Evolutionary conservation across 2,797 vertebrate species (phyloP).

Genomic region (Agapornis canus): DNA sequence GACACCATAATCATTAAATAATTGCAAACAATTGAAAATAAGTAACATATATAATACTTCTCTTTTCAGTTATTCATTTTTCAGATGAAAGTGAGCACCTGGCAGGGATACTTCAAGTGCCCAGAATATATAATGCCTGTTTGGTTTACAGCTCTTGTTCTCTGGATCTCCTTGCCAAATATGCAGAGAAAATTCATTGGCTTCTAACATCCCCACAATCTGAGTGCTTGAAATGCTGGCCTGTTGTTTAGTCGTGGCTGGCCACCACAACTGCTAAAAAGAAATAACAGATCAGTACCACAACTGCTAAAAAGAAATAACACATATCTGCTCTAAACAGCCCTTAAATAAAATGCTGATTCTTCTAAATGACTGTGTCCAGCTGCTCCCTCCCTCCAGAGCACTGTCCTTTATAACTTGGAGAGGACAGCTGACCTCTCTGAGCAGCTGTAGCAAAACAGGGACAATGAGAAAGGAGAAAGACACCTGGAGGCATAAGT

Average conservation of each 20-base stretch:
- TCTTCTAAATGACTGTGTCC: not conserved
- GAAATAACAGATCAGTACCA: not conserved
- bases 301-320: not conserved
- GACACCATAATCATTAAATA: slow-evolving; percentile 1
- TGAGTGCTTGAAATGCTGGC: not conserved
- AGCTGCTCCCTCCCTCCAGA: not conserved
- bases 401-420: not conserved
- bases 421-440: not conserved
- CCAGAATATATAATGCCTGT: not conserved
- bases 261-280: not conserved
- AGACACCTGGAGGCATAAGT: not conserved
- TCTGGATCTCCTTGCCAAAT: slow-evolving; percentile 17
- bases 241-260: not conserved
- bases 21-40: not conserved
- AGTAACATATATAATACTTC: not conserved
- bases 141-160: not conserved
- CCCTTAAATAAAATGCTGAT: not conserved
- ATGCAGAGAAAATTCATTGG: not conserved
- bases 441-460: not conserved
- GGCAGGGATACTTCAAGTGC: not conserved
- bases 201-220: not conserved
- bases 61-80: slow-evolving; percentile 27
- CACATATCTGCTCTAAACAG: not conserved
- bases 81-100: slow-evolving; percentile 19
- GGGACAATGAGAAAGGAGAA: not conserved